A percentile compares a stretch with the other conserved stretches of the same genome.
Evolutionary conservation across 2,888 invertebrate species (phyloP).

Genomic region (Tinea trinotella): DNA sequence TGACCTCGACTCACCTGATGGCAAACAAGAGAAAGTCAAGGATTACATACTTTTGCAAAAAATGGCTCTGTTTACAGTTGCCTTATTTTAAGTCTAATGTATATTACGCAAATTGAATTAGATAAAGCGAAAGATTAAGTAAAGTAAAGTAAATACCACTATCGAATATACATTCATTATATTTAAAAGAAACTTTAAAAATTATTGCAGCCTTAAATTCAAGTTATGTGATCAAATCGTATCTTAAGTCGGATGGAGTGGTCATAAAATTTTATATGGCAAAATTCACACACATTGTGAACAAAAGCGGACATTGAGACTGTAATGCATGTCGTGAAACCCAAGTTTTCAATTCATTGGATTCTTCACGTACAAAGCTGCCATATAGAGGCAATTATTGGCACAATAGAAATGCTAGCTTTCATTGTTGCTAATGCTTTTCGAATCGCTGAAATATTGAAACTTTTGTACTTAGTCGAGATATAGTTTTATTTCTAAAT

Average conservation of each 20-base stretch:
- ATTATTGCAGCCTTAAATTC: slow-evolving; percentile 26
- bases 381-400: slow-evolving; percentile 30
- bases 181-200: background rate
- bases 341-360: slow-evolving; percentile 55
- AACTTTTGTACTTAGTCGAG: slow-evolving; percentile 12
- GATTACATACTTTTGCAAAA: too few species aligned
- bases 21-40: too few species aligned
- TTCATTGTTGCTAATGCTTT: slow-evolving; percentile 20
- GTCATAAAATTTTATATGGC: slow-evolving; percentile 54
- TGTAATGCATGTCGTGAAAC: slow-evolving; percentile 50
- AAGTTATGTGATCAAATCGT: slow-evolving; percentile 34
- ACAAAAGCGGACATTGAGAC: slow-evolving; percentile 49
- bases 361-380: slow-evolving; percentile 26
- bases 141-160: too few species aligned
- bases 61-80: too few species aligned
- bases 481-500: slow-evolving; percentile 8
- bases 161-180: too few species aligned
- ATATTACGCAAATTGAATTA: too few species aligned
- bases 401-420: slow-evolving; percentile 18
- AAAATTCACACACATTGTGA: slow-evolving; percentile 55
- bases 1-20: too few species aligned
- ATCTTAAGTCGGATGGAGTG: slow-evolving; percentile 37
- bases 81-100: too few species aligned
- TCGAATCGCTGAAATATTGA: slow-evolving; percentile 11
- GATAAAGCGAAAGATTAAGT: too few species aligned